Evolutionary conservation across 2,797 vertebrate species (phyloP).

Genomic region (Cacajao melanocephalus): DNA sequence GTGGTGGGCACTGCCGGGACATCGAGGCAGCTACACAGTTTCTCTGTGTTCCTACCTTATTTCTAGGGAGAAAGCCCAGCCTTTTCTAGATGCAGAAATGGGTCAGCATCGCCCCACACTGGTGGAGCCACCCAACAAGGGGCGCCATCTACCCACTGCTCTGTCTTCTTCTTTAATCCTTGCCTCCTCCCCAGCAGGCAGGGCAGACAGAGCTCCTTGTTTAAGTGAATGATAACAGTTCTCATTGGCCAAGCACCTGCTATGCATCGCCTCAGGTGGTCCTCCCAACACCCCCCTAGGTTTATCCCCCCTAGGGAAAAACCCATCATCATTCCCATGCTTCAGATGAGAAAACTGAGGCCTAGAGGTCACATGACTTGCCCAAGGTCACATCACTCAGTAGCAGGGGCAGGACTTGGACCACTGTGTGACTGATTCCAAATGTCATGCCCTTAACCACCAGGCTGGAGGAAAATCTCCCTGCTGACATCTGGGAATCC

Average conservation of each 20-base stretch:
- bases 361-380: background rate
- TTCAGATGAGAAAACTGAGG: background rate
- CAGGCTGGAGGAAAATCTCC: background rate
- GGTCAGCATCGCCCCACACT: background rate
- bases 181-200: background rate
- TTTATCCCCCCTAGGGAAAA: background rate
- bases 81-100: background rate
- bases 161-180: background rate
- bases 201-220: background rate
- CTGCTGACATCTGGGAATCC: background rate
- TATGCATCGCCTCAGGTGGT: rapidly evolving
- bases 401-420: background rate
- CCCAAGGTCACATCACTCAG: background rate
- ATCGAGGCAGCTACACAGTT: background rate
- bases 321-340: background rate
- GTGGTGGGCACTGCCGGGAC: background rate
- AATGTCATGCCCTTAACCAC: background rate
- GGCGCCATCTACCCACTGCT: background rate
- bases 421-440: background rate
- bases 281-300: background rate
- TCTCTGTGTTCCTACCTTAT: background rate
- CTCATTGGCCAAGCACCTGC: background rate
- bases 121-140: background rate
- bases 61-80: background rate
- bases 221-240: background rate